These are phyloP conservation scores for Chelmon rostratus DNA, from an alignment of 2,797 vertebrate genomes.

Conservation along the genomic window DNA sequence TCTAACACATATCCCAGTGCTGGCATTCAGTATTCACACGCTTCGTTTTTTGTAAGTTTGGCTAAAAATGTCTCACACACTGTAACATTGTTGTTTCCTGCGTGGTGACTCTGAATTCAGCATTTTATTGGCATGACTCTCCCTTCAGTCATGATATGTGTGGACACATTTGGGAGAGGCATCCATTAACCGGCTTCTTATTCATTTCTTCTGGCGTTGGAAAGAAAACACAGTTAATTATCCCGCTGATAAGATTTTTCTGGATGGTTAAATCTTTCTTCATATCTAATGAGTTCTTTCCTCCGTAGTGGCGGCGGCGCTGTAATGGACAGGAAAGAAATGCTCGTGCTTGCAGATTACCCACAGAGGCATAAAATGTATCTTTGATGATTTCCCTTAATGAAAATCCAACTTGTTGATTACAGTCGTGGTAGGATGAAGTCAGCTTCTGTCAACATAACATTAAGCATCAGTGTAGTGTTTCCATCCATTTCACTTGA, in stretches of 20 bases:
- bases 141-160: slow-evolving; percentile 5
- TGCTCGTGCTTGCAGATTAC: slow-evolving; percentile 51
- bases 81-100: slow-evolving; percentile 6
- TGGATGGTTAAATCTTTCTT: slow-evolving; percentile 58
- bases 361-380: slow-evolving; percentile 42
- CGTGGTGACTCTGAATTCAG: not conserved
- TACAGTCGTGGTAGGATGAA: slow-evolving; percentile 6
- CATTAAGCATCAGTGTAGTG: slow-evolving; percentile 6
- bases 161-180: slow-evolving; percentile 17
- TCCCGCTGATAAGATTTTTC: slow-evolving; percentile 64
- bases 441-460: slow-evolving; percentile 2
- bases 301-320: slow-evolving; percentile 35
- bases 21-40: not conserved
- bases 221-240: slow-evolving; percentile 69
- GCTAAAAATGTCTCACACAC: not conserved
- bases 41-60: not conserved
- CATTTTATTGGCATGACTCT: slow-evolving; percentile 24
- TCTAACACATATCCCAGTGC: not conserved
- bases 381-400: slow-evolving; percentile 48
- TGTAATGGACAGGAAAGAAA: slow-evolving; percentile 41
- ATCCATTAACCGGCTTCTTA: slow-evolving; percentile 49
- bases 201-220: slow-evolving; percentile 39
- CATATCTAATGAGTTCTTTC: slow-evolving; percentile 44
- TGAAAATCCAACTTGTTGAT: slow-evolving; percentile 40
- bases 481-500: not conserved